Conservation (phyloP, 2,113 vertebrate species). For the Melanotaenia duboulayi region DNA sequence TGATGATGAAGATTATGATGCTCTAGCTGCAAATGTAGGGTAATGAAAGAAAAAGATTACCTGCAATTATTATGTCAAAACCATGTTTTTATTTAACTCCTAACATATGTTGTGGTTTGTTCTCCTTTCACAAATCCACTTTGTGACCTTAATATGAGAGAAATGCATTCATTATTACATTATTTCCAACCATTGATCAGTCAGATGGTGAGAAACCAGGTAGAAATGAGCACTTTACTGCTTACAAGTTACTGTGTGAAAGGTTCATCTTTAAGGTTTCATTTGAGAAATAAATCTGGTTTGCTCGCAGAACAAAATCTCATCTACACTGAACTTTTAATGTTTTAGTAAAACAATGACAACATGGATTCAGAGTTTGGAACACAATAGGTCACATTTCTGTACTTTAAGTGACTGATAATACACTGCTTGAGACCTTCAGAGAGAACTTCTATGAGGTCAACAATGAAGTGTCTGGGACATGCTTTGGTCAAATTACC, state of each 20-base stretch:
- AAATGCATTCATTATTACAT: neutral
- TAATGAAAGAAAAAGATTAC: neutral
- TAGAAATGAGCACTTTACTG: neutral
- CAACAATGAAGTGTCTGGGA: no score
- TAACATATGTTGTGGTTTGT: neutral
- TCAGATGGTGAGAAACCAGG: neutral
- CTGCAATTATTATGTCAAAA: neutral
- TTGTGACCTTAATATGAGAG: neutral
- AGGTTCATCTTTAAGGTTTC: no score
- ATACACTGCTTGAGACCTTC: neutral
- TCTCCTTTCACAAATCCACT: neutral
- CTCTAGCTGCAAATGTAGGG: conserved; percentile 6
- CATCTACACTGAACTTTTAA: neutral
- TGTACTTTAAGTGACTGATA: neutral
- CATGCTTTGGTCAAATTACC: no score
- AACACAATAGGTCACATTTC: no score
- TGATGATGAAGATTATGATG: conserved; percentile 31
- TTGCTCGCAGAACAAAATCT: neutral
- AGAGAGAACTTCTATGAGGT: no score
- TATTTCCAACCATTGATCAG: neutral
- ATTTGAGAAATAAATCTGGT: neutral
- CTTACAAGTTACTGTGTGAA: neutral
- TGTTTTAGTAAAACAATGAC: neutral
- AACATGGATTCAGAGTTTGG: neutral
- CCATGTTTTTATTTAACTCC: neutral